These are phyloP conservation scores for Drosophila busckii DNA, from an alignment of 1,140 invertebrate genomes.

Conservation along the genomic window DNA sequence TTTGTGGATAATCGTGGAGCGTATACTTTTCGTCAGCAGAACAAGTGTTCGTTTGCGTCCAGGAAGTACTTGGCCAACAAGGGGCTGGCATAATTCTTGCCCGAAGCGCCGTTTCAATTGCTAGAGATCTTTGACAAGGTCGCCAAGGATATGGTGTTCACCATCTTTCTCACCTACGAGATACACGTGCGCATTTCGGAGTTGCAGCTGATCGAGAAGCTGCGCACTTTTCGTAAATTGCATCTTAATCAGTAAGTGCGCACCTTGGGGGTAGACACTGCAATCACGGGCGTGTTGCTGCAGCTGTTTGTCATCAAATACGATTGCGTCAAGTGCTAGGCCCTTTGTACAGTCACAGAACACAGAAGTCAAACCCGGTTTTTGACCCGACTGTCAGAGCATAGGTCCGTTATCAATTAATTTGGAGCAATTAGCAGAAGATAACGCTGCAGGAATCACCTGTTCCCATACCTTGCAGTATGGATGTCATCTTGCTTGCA, in stretches of 20 bases:
- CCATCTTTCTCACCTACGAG: constrained; percentile 98
- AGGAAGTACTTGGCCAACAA: constrained; percentile 93
- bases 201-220: constrained; percentile 96
- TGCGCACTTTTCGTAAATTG: constrained; percentile 95
- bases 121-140: constrained; percentile 97
- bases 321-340: constrained; percentile 98
- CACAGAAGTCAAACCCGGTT: constrained; percentile 95
- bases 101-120: constrained; percentile 98
- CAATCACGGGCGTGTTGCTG: constrained; percentile 96
- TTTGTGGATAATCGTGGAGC: constrained; percentile 92
- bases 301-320: constrained; percentile 98
- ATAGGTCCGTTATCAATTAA: constrained; percentile 96
- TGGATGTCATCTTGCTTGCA: constrained; percentile 96
- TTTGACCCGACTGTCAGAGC: constrained; percentile 99
- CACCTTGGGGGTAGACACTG: constrained; percentile 97
- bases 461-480: constrained; percentile 95
- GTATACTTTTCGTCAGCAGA: constrained; percentile 95
- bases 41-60: constrained; percentile 94
- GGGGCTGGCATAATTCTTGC: constrained; percentile 97
- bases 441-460: constrained; percentile 98
- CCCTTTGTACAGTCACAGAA: constrained; percentile 97
- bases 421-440: constrained; percentile 99
- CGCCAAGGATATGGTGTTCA: constrained; percentile 95
- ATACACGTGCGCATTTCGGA: constrained; percentile 97
- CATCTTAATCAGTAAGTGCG: constrained; percentile 97